phyloP scores from a whole-genome alignment of 2,888 invertebrate genomes.

The Furcula furcula region DNA sequence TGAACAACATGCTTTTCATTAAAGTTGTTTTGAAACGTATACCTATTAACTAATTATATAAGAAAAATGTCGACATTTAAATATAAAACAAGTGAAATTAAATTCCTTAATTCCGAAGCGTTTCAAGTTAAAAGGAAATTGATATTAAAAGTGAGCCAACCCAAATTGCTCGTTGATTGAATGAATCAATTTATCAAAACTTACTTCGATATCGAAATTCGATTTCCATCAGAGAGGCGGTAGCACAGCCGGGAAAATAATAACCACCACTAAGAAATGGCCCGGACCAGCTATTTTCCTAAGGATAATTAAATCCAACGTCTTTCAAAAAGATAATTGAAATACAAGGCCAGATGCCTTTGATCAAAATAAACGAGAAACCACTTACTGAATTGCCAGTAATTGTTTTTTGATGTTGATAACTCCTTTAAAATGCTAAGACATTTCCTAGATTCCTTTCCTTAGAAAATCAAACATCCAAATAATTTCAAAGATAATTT shows the following conservation, averaged over 20 bases:
- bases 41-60: constrained; percentile 13
- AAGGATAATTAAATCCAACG: constrained; percentile 23
- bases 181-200: constrained; percentile 28
- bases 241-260: constrained; percentile 9
- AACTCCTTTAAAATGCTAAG: no score
- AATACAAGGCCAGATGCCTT: constrained; percentile 21
- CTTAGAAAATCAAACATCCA: constrained; percentile 11
- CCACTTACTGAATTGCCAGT: neutral
- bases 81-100: constrained; percentile 23
- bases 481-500: constrained; percentile 16
- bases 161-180: constrained; percentile 23
- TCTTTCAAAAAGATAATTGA: constrained; percentile 26
- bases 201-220: constrained; percentile 22
- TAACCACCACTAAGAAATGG: constrained; percentile 17
- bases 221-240: constrained; percentile 18
- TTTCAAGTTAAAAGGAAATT: constrained; percentile 19
- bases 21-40: no score
- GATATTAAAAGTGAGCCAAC: constrained; percentile 22
- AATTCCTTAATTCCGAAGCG: constrained; percentile 21
- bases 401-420: no score
- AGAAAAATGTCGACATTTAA: constrained; percentile 12
- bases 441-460: no score
- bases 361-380: constrained; percentile 9
- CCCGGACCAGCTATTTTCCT: constrained; percentile 9
- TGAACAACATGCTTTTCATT: no score